Evolutionary conservation across 2,888 invertebrate species (phyloP).

Genomic region (Tenthredo mesomela): DNA sequence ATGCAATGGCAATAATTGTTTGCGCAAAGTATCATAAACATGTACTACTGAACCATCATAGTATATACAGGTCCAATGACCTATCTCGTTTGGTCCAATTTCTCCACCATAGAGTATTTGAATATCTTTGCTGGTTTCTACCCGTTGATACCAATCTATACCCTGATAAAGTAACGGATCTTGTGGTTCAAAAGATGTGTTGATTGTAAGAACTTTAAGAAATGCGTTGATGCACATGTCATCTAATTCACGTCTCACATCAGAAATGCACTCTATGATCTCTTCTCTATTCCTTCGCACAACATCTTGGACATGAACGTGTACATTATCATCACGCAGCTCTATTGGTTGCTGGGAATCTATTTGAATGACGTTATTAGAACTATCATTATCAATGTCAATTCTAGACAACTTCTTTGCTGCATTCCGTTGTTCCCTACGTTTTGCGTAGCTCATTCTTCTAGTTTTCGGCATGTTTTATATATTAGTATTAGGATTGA

Average conservation of each 20-base stretch:
- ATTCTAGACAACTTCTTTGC: no score
- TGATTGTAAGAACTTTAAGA: not conserved
- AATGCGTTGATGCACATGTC: not conserved
- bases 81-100: no score
- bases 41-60: slow-evolving; percentile 23
- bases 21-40: slow-evolving; percentile 28
- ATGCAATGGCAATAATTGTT: slow-evolving; percentile 4
- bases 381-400: no score
- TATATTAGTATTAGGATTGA: no score
- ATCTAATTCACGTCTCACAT: not conserved
- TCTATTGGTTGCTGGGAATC: no score
- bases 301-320: not conserved
- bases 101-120: no score
- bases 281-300: not conserved
- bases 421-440: no score
- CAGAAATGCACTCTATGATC: not conserved
- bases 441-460: no score
- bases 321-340: no score
- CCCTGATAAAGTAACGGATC: not conserved
- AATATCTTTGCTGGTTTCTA: not conserved
- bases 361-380: no score
- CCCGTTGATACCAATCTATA: not conserved
- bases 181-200: not conserved
- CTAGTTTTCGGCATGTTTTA: no score
- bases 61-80: no score